Evolutionary conservation across 2,797 vertebrate species (phyloP).

Genomic region (Potorous gilbertii): DNA sequence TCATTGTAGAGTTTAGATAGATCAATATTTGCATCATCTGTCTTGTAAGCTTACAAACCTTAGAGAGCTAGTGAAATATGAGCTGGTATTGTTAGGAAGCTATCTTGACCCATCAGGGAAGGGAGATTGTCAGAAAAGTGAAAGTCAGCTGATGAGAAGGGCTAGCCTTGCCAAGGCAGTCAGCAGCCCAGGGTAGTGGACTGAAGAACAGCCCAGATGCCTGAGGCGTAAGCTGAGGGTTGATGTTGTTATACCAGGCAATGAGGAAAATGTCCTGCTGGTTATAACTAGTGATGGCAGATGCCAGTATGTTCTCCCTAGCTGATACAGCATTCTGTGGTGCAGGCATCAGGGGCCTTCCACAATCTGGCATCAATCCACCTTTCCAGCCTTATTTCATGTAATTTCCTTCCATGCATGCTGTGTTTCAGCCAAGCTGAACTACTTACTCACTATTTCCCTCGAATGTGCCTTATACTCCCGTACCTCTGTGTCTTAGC

Average conservation of each 20-base stretch:
- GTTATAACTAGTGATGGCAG: neutral
- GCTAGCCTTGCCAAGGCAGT: neutral
- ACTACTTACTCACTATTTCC: neutral
- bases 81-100: neutral
- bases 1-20: neutral
- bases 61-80: neutral
- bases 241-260: neutral
- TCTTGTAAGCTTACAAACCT: neutral
- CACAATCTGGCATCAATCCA: neutral
- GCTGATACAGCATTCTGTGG: neutral
- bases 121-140: neutral
- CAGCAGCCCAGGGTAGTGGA: neutral
- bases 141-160: neutral
- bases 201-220: neutral
- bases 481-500: neutral
- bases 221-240: neutral
- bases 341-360: neutral
- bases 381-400: neutral
- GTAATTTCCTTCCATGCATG: neutral
- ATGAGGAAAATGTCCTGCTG: neutral
- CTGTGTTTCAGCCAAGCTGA: neutral
- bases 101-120: neutral
- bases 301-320: neutral
- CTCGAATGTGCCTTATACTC: neutral
- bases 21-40: neutral